These are phyloP conservation scores for Lagothrix lagotricha DNA, from an alignment of 2,797 vertebrate genomes.

Conservation along the genomic window DNA sequence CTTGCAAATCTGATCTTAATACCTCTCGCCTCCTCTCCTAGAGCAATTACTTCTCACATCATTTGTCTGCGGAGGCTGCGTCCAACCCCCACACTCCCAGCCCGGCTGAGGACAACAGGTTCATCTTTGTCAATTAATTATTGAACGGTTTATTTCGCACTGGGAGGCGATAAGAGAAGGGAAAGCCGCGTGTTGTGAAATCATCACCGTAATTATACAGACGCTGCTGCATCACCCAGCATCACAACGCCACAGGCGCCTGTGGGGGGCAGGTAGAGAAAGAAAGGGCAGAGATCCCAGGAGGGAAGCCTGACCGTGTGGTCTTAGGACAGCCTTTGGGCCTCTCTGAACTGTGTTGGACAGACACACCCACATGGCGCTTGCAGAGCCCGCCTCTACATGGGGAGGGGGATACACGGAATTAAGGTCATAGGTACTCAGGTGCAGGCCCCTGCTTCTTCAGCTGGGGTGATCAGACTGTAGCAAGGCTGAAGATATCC, in stretches of 20 bases:
- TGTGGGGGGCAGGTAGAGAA: fast-evolving
- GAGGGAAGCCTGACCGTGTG: neutral
- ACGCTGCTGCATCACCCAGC: slow-evolving; percentile 1
- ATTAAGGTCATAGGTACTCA: neutral
- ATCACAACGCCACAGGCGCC: neutral
- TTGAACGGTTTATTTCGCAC: slow-evolving; percentile 82
- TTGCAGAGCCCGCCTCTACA: neutral
- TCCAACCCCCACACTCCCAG: slow-evolving; percentile 63
- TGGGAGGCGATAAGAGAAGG: slow-evolving; percentile 77
- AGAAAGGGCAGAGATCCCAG: neutral
- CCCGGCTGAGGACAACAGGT: slow-evolving; percentile 60
- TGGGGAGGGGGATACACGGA: neutral
- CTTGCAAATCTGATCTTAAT: slow-evolving; percentile 80
- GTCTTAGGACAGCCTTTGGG: neutral
- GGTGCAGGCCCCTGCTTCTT: neutral
- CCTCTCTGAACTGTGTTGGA: neutral
- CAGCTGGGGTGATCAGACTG: neutral
- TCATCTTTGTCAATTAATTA: slow-evolving; percentile 86
- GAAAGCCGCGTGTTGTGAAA: slow-evolving; percentile 56
- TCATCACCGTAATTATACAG: slow-evolving; percentile 79
- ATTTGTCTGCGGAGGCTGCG: slow-evolving; percentile 78
- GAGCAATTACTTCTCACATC: slow-evolving; percentile 82
- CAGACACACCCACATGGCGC: neutral
- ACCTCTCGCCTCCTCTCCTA: slow-evolving; percentile 77
- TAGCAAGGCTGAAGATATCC: neutral